Base-by-base conservation (phyloP, 2,797 vertebrate species). In the Pygocentrus nattereri region DNA sequence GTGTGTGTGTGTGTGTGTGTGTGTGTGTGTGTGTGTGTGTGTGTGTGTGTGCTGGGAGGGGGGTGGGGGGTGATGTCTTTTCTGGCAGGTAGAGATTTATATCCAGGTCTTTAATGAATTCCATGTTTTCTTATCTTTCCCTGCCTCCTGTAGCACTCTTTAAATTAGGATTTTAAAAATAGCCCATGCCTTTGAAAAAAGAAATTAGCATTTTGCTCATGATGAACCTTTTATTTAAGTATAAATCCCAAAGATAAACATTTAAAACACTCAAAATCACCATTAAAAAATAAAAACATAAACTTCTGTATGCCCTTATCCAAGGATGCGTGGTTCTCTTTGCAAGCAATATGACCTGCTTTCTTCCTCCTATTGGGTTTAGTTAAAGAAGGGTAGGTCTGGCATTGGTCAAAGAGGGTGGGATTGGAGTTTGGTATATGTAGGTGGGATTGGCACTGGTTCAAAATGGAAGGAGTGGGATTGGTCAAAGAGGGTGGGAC, bases 1-100 rank as follows among this genome's bases (percentile, higher is more conserved):
- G 73, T 74, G 52, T 74, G 25, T 61, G n/a, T 38, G 19, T 34
- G 50, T 74, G 73, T 27, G 54, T 56, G 31, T 41, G 61, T 30
- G 16, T 62, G 59, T 41, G 54, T 41, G 52, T 76, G 23, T 44
- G 21, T 41, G 52, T 75, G 73, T 75, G 61, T 30, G 18, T 64
- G 61, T n/a, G 56, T 41, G 52, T 76, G 23, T 44, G 21, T 41
- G 52, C n/a, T n/a, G n/a, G n/a, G n/a, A n/a, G n/a, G n/a, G n/a
- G n/a, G n/a, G n/a, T n/a, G n/a, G n/a, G n/a, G n/a, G 61, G 73
- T 44, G 65, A 13, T 38, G 18, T 65, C 31, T 31, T 65, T 65
- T 65, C 31, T 65, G 64, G 31, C 64, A 67, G 34, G 64, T n/a
- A 41, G 64, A 10, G 19, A 10, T 58, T 58, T 30, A 5, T 18